Percentiles rank a stretch among this genome's conserved stretches.
Conservation (phyloP, 2,888 invertebrate genomes). For the Latrodectus elegans region DNA sequence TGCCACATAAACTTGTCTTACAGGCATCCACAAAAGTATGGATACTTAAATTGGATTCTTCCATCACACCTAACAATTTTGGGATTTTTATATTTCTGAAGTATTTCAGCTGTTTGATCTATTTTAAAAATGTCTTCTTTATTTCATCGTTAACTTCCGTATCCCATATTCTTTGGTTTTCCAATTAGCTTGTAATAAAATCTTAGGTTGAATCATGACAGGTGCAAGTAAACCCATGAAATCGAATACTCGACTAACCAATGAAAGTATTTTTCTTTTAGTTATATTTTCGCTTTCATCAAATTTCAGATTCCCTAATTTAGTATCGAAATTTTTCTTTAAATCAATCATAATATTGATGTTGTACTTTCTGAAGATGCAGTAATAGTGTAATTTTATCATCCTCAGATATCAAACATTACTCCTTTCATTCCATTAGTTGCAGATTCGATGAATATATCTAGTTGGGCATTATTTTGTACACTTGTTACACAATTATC, state of each 20-base stretch:
- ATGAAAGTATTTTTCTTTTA: conserved; percentile 23
- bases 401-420: conserved; percentile 24
- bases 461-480: not conserved
- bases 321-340: not conserved
- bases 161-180: not conserved
- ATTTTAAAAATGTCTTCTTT: too few relatives aligned
- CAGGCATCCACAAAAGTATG: too few relatives aligned
- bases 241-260: too few relatives aligned
- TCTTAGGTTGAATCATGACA: too few relatives aligned
- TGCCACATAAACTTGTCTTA: too few relatives aligned
- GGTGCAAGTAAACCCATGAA: not conserved
- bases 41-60: too few relatives aligned
- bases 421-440: conserved; percentile 20
- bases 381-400: not conserved
- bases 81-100: too few relatives aligned
- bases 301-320: not conserved
- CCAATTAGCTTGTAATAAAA: not conserved
- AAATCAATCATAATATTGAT: not conserved
- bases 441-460: conserved; percentile 22
- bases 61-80: too few relatives aligned
- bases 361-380: too few relatives aligned
- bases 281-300: conserved; percentile 22
- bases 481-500: too few relatives aligned
- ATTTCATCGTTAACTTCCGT: too few relatives aligned
- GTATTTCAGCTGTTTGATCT: too few relatives aligned